Evolutionary conservation across 2,888 invertebrate species (phyloP), one percentile per base, ranked within the genome.

Genomic region (Acanthoscelides obtectus): DNA sequence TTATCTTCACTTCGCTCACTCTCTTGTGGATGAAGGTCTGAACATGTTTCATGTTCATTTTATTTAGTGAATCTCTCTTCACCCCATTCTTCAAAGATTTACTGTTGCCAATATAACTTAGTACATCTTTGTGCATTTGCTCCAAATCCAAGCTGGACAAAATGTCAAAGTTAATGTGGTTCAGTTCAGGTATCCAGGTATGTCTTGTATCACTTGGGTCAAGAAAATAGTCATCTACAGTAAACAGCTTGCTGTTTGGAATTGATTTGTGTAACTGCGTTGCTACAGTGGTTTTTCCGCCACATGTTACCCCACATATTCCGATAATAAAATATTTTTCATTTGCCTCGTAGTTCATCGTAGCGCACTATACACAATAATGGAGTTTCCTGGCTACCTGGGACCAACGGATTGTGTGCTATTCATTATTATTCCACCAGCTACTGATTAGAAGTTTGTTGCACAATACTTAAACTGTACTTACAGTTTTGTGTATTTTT

Each of bases 221-320:
- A 70, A 89, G 87, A 83, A 93, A 95, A 83, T 94, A 96, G 76
- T 89, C 86, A 84, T 95, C 95, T 83, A 95, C 95, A 73, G 90
- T 88, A 66, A 95, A 87, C 0, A 92, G 75, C 69, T 82, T 77
- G 22, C 86, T 84, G 70, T 83, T 80, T 0, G 87, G 83, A 89
- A 83, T 25, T 76, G 80, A 0, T 85, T 80, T 4, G 83, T 85
- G 72, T 20, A 95, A 81, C 72, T 86, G 86, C 70, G 87, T 87
- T 0, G 93, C 89, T 64, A 94, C 81, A 0, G 93, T 91, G 0
- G 94, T 93, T 86, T 96, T 96, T 0, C 96, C 96, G 21, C 94
- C 93, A 80, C 94, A 94, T 0, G 95, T 95, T 0, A 93, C 92
- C 0, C 96, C 94, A 64, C 93, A 91, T 75, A 95, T 88, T 6